Evolutionary conservation across 2,113 vertebrate genomes (phyloP).

Genomic region (Parotia lawesii): DNA sequence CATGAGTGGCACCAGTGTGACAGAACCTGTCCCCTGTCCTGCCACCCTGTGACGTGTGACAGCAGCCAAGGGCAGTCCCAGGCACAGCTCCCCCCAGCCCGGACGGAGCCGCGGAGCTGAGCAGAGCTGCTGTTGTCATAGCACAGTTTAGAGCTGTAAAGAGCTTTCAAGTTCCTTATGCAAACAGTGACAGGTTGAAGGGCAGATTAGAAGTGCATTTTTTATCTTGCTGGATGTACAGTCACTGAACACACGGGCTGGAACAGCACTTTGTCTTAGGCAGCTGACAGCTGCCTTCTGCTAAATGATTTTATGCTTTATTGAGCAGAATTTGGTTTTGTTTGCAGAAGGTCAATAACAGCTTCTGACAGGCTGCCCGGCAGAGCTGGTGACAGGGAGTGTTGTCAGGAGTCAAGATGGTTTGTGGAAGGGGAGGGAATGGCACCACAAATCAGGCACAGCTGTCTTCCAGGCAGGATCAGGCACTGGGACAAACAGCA

Average conservation of each 20-base stretch:
- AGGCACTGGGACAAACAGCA: neutral
- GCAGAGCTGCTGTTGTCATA: neutral
- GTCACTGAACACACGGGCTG: neutral
- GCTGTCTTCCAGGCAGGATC: neutral
- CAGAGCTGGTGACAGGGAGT: neutral
- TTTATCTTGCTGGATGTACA: neutral
- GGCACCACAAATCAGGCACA: neutral
- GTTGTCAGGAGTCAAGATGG: neutral
- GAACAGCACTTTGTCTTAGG: conserved; percentile 5
- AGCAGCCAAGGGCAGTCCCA: neutral
- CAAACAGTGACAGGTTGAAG: neutral
- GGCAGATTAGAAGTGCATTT: neutral
- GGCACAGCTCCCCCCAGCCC: neutral
- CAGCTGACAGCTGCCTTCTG: neutral
- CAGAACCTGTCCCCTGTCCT: neutral
- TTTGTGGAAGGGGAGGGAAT: neutral
- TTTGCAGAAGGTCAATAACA: neutral
- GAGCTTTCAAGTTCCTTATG: neutral
- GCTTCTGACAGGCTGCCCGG: neutral
- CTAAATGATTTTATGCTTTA: neutral
- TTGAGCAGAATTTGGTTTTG: conserved; percentile 7
- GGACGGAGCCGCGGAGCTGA: neutral
- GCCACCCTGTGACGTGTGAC: fast-evolving
- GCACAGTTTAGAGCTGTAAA: neutral
- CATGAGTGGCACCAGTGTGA: neutral